Conservation (phyloP, 2,113 vertebrate species). For the Natator depressus region DNA sequence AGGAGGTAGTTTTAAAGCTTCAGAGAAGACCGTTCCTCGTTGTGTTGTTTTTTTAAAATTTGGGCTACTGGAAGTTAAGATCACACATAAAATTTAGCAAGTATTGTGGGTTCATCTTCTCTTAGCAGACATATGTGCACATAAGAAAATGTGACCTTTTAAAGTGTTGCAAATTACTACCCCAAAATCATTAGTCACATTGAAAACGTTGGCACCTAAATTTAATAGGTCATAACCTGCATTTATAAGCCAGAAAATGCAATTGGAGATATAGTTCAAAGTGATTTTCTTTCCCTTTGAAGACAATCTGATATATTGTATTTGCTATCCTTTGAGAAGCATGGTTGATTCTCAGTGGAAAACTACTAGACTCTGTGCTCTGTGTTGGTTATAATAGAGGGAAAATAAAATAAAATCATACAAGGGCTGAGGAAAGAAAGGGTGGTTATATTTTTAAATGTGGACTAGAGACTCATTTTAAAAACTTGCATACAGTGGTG, state of each 20-base stretch:
- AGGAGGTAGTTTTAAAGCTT: not conserved
- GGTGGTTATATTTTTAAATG: not conserved
- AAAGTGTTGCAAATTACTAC: not conserved
- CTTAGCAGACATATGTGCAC: not conserved
- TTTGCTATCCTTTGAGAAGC: not conserved
- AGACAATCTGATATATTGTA: not conserved
- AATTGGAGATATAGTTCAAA: not conserved
- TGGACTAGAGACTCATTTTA: not conserved
- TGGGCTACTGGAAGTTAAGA: accelerated
- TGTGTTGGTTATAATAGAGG: not conserved
- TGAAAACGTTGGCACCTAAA: not conserved
- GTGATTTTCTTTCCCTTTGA: not conserved
- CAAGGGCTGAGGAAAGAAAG: not conserved
- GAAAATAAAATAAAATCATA: not conserved
- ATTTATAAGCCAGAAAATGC: not conserved
- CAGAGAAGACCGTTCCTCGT: not conserved
- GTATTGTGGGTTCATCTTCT: not conserved
- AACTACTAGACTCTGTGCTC: not conserved
- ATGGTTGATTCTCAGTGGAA: not conserved
- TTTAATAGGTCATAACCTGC: not conserved
- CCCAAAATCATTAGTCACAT: not conserved
- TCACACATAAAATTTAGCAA: not conserved
- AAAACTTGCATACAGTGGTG: not conserved
- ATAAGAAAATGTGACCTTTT: not conserved
- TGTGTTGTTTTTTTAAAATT: not conserved